These are phyloP conservation scores for Macroramphosus scolopax DNA, from an alignment of 2,797 vertebrate species.

Conservation along the genomic window DNA sequence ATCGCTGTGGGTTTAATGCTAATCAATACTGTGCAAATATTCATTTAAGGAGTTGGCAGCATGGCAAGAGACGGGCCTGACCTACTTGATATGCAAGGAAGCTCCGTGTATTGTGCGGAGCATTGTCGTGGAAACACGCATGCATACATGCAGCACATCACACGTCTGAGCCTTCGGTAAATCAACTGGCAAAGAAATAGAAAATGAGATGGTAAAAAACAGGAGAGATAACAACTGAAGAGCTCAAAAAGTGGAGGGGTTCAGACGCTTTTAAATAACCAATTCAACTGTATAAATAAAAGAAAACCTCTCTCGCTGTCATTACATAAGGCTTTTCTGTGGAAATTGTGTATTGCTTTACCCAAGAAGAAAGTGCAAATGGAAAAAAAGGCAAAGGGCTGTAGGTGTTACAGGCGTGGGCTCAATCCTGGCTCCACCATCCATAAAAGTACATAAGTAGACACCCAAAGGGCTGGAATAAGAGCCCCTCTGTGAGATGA, in stretches of 20 bases:
- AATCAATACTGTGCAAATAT: constrained; percentile 73
- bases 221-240: constrained; percentile 32
- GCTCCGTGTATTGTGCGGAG: constrained; percentile 18
- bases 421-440: constrained; percentile 67
- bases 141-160: constrained; percentile 21
- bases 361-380: constrained; percentile 55
- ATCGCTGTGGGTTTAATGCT: constrained; percentile 63
- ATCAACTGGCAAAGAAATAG: constrained; percentile 20
- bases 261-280: constrained; percentile 51
- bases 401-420: constrained; percentile 58
- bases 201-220: constrained; percentile 29
- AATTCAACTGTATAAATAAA: constrained; percentile 68
- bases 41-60: constrained; percentile 60
- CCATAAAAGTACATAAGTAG: constrained; percentile 73
- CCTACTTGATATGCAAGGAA: constrained; percentile 61
- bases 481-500: constrained; percentile 58
- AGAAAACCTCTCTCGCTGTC: constrained; percentile 55
- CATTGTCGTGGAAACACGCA: constrained; percentile 25
- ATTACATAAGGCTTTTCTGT: constrained; percentile 66
- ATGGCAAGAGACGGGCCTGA: constrained; percentile 36
- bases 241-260: constrained; percentile 31
- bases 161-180: not conserved
- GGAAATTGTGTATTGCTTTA: constrained; percentile 49
- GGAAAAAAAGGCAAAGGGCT: constrained; percentile 58
- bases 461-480: constrained; percentile 72